Conservation (phyloP, 2,888 invertebrate species). For the Nemotelus pantherinus region DNA sequence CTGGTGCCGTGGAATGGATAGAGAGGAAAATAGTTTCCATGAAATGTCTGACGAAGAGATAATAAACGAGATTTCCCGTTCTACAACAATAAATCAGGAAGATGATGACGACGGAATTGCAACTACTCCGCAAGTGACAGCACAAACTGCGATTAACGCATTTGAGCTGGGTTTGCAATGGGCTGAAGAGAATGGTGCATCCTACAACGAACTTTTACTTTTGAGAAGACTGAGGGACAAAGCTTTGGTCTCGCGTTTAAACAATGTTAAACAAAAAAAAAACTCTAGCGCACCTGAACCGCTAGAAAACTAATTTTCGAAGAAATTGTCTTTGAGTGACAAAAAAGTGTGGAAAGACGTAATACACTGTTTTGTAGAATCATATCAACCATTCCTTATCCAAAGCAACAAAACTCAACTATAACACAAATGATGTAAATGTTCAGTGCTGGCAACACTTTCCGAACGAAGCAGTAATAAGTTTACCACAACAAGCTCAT, state of each 20-base stretch:
- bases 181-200: conserved; percentile 16
- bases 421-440: no score
- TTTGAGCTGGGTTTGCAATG: conserved; percentile 13
- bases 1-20: conserved; percentile 16
- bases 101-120: conserved; percentile 5
- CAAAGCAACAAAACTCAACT: no score
- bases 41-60: conserved; percentile 3
- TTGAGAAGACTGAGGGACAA: background rate
- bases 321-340: no score
- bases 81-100: conserved; percentile 16
- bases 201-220: conserved; percentile 6
- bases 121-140: background rate
- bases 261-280: background rate
- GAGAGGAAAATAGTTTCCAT: conserved; percentile 1
- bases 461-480: no score
- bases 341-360: no score
- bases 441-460: no score
- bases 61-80: background rate
- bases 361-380: no score
- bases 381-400: no score
- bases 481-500: no score
- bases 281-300: no score
- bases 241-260: background rate
- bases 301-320: no score
- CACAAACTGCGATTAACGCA: background rate